Evolutionary conservation across 2,888 invertebrate genomes (phyloP).

Genomic region (Drosophila paracracens): DNA sequence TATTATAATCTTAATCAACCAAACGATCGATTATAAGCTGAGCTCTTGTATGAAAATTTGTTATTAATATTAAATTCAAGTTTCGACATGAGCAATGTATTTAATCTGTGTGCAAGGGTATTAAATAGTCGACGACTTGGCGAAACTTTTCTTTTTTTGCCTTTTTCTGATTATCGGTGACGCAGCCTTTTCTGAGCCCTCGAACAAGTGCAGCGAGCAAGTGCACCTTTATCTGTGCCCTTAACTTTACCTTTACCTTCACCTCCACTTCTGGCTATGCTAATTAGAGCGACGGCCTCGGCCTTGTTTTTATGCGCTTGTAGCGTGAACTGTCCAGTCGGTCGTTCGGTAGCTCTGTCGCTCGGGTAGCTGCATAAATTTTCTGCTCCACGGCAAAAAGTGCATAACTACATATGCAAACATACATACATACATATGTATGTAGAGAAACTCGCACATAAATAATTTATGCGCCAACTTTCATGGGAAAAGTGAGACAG

Average conservation of each 20-base stretch:
- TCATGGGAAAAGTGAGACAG: conserved; percentile 69
- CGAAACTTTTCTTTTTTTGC: not conserved
- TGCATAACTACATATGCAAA: conserved; percentile 11
- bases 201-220: conserved; percentile 57
- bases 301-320: conserved; percentile 79
- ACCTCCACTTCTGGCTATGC: conserved; percentile 58
- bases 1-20: not conserved
- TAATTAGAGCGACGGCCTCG: conserved; percentile 78
- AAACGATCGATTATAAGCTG: not conserved
- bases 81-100: not conserved
- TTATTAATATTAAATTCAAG: not conserved
- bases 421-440: not conserved
- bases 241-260: conserved; percentile 24
- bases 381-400: conserved; percentile 68
- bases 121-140: conserved; percentile 1
- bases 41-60: not conserved
- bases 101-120: conserved; percentile 4
- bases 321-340: conserved; percentile 65
- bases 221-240: conserved; percentile 46
- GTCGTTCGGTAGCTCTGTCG: conserved; percentile 30
- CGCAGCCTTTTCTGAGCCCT: conserved; percentile 38
- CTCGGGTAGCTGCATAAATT: conserved; percentile 69
- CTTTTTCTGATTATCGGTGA: conserved; percentile 47
- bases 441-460: conserved; percentile 6
- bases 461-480: conserved; percentile 74